Evolutionary conservation across 2,888 invertebrate genomes (phyloP).

Genomic region (Tupiocoris notatus): DNA sequence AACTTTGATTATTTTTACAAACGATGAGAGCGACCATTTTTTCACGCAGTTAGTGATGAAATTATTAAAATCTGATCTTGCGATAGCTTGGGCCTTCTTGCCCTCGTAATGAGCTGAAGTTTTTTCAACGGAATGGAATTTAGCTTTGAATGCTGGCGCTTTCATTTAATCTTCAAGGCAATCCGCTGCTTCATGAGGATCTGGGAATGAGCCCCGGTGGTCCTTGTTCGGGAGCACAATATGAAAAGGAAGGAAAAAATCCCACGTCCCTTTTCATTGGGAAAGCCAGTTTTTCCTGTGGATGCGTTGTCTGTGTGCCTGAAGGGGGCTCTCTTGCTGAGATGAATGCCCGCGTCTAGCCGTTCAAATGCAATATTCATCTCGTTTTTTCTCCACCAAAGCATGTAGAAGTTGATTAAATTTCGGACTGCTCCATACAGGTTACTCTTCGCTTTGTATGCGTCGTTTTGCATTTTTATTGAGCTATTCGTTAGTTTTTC

Average conservation of each 20-base stretch:
- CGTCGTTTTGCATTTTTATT: too few species aligned
- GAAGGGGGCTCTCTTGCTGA: neutral
- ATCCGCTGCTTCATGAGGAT: neutral
- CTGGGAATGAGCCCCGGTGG: neutral
- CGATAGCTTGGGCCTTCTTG: too few species aligned
- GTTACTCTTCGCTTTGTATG: neutral
- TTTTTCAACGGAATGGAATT: too few species aligned
- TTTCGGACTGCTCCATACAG: too few species aligned
- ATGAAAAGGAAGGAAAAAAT: neutral
- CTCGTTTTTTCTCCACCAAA: neutral
- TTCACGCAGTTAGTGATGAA: too few species aligned
- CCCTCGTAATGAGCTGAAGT: too few species aligned
- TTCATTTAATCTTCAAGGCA: neutral
- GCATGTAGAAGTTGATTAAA: neutral
- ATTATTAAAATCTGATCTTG: too few species aligned
- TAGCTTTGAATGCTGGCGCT: too few species aligned
- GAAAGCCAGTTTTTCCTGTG: neutral
- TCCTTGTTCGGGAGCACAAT: neutral
- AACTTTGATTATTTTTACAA: too few species aligned
- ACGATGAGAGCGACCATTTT: too few species aligned
- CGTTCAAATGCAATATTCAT: neutral
- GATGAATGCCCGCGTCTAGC: neutral
- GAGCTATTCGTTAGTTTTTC: too few species aligned
- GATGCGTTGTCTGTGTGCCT: too few species aligned
- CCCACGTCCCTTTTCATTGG: neutral